Evolutionary conservation across 2,888 invertebrate species (phyloP).

Genomic region (Bursaphelenchus okinawaensis): DNA sequence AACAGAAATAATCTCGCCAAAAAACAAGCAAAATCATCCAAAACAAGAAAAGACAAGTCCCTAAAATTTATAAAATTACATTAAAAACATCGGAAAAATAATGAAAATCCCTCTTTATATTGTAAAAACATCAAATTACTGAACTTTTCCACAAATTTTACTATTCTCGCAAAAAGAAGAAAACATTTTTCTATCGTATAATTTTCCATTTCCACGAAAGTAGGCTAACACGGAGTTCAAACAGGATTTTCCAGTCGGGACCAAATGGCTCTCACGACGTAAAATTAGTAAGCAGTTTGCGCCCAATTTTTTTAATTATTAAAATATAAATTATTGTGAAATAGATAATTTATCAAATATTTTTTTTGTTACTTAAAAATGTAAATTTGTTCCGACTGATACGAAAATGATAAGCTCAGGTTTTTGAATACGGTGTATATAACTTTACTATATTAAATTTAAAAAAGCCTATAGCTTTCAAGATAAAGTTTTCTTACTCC

Average conservation of each 20-base stretch:
- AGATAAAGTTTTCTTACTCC: too few species aligned
- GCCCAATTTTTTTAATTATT: not conserved
- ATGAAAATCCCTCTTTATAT: not conserved
- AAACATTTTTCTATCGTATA: not conserved
- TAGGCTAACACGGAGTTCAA: not conserved
- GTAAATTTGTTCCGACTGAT: too few species aligned
- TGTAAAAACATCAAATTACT: too few species aligned
- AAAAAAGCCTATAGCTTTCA: too few species aligned
- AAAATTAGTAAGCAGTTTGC: not conserved
- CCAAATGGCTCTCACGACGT: not conserved
- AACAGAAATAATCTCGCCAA: not conserved
- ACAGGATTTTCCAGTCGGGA: not conserved
- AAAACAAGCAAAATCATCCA: too few species aligned
- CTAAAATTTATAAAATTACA: not conserved
- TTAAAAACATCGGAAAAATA: not conserved
- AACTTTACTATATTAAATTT: too few species aligned
- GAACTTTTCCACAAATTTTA: not conserved
- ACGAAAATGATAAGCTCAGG: too few species aligned
- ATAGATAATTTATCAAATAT: too few species aligned
- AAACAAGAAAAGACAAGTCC: not conserved
- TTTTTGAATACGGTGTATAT: too few species aligned
- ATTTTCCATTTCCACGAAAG: not conserved
- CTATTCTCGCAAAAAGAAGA: not conserved
- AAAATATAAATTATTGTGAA: too few species aligned
- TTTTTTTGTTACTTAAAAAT: too few species aligned